A percentile compares a stretch with the other conserved stretches of the same genome.
Conservation (phyloP, 2,888 invertebrate genomes). For the Cheilosia pagana region DNA sequence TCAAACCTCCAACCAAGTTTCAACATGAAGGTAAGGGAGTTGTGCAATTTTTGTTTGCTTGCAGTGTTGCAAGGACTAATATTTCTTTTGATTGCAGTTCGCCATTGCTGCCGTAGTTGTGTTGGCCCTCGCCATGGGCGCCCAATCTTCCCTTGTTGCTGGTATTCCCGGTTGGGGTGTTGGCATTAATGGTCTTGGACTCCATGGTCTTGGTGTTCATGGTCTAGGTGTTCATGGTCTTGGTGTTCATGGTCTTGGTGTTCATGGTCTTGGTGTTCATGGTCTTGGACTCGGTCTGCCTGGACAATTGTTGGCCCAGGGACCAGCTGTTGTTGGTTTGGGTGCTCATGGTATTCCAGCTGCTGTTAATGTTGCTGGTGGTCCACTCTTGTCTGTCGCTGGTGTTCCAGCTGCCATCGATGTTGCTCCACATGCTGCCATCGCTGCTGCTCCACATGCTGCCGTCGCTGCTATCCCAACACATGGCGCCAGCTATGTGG, state of each 20-base stretch:
- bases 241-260: slow-evolving; percentile 45
- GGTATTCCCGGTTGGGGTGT: slow-evolving; percentile 73
- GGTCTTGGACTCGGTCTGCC: slow-evolving; percentile 62
- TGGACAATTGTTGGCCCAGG: slow-evolving; percentile 74
- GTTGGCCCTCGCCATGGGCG: slow-evolving; percentile 77
- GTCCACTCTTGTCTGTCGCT: slow-evolving; percentile 40
- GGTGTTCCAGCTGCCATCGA: slow-evolving; percentile 61
- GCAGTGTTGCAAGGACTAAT: slow-evolving; percentile 23
- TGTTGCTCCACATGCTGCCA: slow-evolving; percentile 77
- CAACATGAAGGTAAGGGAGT: slow-evolving; percentile 82
- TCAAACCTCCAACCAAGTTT: slow-evolving; percentile 76
- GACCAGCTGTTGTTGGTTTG: slow-evolving; percentile 70
- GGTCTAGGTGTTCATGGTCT: slow-evolving; percentile 46
- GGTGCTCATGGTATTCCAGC: slow-evolving; percentile 69
- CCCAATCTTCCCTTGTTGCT: slow-evolving; percentile 74
- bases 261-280: slow-evolving; percentile 46
- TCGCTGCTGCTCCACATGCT: slow-evolving; percentile 77
- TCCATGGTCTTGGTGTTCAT: slow-evolving; percentile 47
- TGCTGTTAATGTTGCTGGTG: slow-evolving; percentile 50
- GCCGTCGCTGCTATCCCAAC: slow-evolving; percentile 70
- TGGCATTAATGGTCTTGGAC: slow-evolving; percentile 17
- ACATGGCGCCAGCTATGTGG: slow-evolving; percentile 80
- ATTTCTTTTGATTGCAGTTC: slow-evolving; percentile 77
- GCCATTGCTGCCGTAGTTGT: slow-evolving; percentile 79
- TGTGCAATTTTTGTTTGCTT: background rate